These are phyloP conservation scores for Accipiter cooperii DNA, from an alignment of 2,113 vertebrate genomes.

Conservation along the genomic window DNA sequence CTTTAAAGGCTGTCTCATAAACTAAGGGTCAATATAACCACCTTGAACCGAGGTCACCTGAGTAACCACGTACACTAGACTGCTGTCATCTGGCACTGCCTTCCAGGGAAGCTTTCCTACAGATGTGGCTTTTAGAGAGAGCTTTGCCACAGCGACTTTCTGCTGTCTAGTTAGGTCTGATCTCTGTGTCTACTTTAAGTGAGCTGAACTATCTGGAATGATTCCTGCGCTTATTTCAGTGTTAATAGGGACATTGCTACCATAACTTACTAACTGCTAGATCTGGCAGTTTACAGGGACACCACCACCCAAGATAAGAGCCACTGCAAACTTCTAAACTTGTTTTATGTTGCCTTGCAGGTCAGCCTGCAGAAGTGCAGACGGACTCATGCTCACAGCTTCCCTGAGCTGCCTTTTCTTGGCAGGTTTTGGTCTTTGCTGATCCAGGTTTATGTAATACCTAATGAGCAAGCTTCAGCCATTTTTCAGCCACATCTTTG, in stretches of 20 bases:
- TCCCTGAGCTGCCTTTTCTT: background rate
- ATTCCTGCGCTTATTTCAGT: background rate
- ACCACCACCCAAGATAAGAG: background rate
- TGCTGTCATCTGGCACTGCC: background rate
- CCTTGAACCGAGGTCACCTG: fast-evolving
- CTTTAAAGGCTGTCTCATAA: background rate
- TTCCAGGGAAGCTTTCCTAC: background rate
- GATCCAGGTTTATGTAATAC: background rate
- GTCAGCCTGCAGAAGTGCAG: background rate
- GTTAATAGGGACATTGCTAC: background rate
- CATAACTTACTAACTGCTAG: background rate
- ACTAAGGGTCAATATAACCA: background rate
- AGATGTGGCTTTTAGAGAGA: background rate
- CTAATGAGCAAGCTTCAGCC: background rate
- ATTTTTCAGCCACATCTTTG: background rate
- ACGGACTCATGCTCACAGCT: background rate
- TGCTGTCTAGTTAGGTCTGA: background rate
- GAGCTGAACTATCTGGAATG: background rate
- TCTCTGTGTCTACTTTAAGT: background rate
- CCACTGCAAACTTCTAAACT: background rate
- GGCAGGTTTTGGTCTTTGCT: background rate
- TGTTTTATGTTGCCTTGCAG: background rate
- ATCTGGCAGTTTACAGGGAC: background rate
- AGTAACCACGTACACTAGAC: background rate
- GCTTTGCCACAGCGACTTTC: background rate